Evolutionary conservation across 2,113 vertebrate genomes (phyloP).

Genomic region (Pogona vitticeps): DNA sequence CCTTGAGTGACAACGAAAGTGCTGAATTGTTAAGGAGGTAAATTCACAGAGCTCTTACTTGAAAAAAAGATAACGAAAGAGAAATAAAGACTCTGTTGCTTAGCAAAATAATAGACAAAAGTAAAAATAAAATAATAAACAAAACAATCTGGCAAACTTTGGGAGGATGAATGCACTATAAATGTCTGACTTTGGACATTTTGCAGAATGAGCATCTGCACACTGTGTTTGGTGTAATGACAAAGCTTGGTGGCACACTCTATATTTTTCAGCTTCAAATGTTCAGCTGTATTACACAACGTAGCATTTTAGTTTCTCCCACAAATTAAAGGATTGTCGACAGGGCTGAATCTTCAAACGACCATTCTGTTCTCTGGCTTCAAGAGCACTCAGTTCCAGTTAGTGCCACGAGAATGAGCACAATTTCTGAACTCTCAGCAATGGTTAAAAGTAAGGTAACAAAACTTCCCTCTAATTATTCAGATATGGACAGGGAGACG

Average conservation of each 20-base stretch:
- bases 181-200: slow-evolving; percentile 26
- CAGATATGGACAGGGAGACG: slow-evolving; percentile 59
- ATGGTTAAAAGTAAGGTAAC: slow-evolving; percentile 68
- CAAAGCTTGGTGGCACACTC: slow-evolving; percentile 16
- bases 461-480: slow-evolving; percentile 70
- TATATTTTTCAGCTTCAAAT: slow-evolving; percentile 35
- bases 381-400: slow-evolving; percentile 49
- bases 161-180: slow-evolving; percentile 26
- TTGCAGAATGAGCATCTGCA: neutral
- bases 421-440: slow-evolving; percentile 51
- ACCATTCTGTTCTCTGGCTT: slow-evolving; percentile 40
- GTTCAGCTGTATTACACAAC: slow-evolving; percentile 24
- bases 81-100: neutral
- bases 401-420: slow-evolving; percentile 40
- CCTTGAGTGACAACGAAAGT: too few species aligned
- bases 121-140: neutral
- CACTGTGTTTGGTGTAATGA: slow-evolving; percentile 29
- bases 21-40: neutral
- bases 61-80: neutral
- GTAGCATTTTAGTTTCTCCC: slow-evolving; percentile 43
- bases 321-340: neutral
- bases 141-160: neutral
- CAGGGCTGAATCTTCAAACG: slow-evolving; percentile 28
- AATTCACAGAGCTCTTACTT: too few species aligned
- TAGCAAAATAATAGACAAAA: neutral